phyloP scores from a whole-genome alignment of 2,888 invertebrate genomes.

The Protophormia terraenovae region DNA sequence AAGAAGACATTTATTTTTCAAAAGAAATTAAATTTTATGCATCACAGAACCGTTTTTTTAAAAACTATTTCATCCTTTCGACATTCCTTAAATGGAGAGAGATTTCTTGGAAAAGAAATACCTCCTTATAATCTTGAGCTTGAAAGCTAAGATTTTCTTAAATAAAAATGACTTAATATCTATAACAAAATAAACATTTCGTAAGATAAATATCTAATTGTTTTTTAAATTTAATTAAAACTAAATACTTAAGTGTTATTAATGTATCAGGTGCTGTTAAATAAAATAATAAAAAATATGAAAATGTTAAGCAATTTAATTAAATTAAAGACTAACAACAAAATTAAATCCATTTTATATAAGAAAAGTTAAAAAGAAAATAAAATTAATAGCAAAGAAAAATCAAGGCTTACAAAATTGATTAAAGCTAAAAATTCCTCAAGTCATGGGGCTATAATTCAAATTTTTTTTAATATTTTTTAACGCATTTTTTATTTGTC shows the following conservation, averaged over 20 bases:
- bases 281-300: conserved; percentile 3
- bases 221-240: conserved; percentile 52
- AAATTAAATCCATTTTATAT: background rate
- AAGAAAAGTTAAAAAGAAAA: background rate
- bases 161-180: background rate
- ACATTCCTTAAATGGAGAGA: background rate
- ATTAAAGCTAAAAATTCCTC: too few relatives aligned
- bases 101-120: background rate
- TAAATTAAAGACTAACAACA: background rate
- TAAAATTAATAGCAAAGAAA: too few relatives aligned
- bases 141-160: background rate
- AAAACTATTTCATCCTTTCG: background rate
- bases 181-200: background rate
- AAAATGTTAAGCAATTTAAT: background rate
- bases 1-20: background rate
- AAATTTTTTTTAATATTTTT: too few relatives aligned
- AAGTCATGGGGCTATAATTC: too few relatives aligned
- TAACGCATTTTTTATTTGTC: too few relatives aligned
- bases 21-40: background rate
- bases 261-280: conserved; percentile 64
- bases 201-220: background rate
- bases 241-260: conserved; percentile 59
- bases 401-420: too few relatives aligned
- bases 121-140: background rate
- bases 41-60: background rate